A percentile compares a stretch with the other conserved stretches of the same genome.
Evolutionary conservation across 2,888 invertebrate species (phyloP).

Genomic region (Torymus aiolomorphi): DNA sequence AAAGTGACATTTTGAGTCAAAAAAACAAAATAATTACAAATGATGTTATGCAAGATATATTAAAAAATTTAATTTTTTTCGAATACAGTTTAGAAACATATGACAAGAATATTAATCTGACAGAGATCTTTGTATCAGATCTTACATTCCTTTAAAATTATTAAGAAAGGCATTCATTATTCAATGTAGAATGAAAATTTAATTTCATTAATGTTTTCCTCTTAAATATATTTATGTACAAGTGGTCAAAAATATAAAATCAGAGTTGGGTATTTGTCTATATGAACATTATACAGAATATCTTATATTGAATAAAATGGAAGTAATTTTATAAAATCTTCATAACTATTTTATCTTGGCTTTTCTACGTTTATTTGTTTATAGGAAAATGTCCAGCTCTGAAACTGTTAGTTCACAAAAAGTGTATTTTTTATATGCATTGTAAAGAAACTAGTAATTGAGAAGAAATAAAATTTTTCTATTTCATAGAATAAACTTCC

Average conservation of each 20-base stretch:
- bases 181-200: not conserved
- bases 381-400: constrained; percentile 31
- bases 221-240: constrained; percentile 8
- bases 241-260: not conserved
- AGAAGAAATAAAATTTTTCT: constrained; percentile 25
- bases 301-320: not conserved
- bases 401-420: constrained; percentile 7
- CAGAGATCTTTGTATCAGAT: too few species aligned
- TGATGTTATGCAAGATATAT: too few species aligned
- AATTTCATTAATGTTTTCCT: constrained; percentile 23
- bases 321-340: not conserved
- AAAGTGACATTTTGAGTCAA: too few species aligned
- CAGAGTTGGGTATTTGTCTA: constrained; percentile 19
- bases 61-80: too few species aligned
- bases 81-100: too few species aligned
- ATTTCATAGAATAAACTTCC: not conserved
- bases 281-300: not conserved
- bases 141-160: too few species aligned
- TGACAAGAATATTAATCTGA: too few species aligned
- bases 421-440: constrained; percentile 43
- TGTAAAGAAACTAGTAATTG: constrained; percentile 28
- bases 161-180: not conserved
- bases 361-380: not conserved
- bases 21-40: too few species aligned
- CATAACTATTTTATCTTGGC: too few species aligned